These are phyloP conservation scores for Noctua pronuba DNA, from an alignment of 2,888 invertebrate genomes.

Conservation along the genomic window DNA sequence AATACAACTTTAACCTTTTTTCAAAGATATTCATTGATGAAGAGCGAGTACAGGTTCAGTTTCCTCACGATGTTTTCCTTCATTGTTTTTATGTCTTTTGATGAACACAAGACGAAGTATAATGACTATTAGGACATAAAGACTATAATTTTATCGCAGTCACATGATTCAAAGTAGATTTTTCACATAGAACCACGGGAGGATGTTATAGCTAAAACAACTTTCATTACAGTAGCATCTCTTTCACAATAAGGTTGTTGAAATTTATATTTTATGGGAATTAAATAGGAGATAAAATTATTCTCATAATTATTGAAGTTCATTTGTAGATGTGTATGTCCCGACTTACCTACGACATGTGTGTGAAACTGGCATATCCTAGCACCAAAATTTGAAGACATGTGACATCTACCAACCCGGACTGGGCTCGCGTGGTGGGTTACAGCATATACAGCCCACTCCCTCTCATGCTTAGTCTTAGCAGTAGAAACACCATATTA, in stretches of 20 bases:
- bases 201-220: constrained; percentile 12
- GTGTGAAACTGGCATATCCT: not conserved
- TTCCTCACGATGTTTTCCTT: not conserved
- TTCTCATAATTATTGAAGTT: constrained; percentile 2
- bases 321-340: no score
- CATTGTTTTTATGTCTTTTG: no score
- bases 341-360: not conserved
- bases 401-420: not conserved
- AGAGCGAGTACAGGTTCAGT: not conserved
- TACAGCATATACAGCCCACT: not conserved
- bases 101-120: not conserved
- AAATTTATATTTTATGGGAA: constrained; percentile 3
- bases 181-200: constrained; percentile 4
- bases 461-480: not conserved
- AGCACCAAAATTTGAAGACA: not conserved
- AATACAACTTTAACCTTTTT: not conserved
- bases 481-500: not conserved
- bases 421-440: not conserved
- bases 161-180: constrained; percentile 1
- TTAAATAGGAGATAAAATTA: not conserved
- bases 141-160: not conserved
- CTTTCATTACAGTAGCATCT: not conserved
- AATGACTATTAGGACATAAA: not conserved
- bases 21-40: not conserved
- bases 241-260: constrained; percentile 8